Conservation (phyloP, 64 coral and sea anemone genomes). For the Actinia tenebrosa region DNA sequence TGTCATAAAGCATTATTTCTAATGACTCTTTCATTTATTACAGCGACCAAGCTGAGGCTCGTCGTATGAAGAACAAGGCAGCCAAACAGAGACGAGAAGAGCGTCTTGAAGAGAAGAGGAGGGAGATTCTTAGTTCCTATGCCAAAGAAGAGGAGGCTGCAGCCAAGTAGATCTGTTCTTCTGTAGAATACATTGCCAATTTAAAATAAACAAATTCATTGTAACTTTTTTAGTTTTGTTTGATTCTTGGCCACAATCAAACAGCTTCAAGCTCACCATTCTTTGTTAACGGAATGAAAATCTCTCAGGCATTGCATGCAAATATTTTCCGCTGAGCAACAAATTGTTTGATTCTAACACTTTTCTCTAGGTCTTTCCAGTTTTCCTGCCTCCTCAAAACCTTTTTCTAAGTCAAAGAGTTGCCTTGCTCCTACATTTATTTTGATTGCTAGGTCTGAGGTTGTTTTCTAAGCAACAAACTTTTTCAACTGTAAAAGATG, state of each 20-base stretch:
- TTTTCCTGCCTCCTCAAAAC: too few species aligned
- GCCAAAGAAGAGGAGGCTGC: constrained; percentile 81
- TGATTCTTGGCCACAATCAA: not conserved
- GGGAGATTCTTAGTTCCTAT: constrained; percentile 52
- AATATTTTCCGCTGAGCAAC: too few species aligned
- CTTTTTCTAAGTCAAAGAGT: too few species aligned
- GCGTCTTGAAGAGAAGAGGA: constrained; percentile 77
- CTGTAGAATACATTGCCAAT: constrained; percentile 19
- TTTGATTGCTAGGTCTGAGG: too few species aligned
- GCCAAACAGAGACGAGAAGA: constrained; percentile 89
- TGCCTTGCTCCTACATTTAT: too few species aligned
- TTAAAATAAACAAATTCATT: constrained; percentile 9
- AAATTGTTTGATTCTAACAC: too few species aligned
- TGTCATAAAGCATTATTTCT: not conserved
- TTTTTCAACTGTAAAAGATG: too few species aligned
- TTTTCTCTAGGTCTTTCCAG: too few species aligned
- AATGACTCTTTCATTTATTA: not conserved
- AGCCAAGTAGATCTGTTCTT: constrained; percentile 45
- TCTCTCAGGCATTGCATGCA: too few species aligned
- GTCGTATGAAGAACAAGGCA: constrained; percentile 82
- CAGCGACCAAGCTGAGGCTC: constrained; percentile 98
- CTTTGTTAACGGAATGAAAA: not conserved
- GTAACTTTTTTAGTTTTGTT: not conserved
- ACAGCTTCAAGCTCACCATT: too few species aligned
- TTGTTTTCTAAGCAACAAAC: too few species aligned